A percentile compares a stretch with the other conserved stretches of the same genome.
Conservation (phyloP, 2,797 vertebrate genomes). For the Cuculus canorus region DNA sequence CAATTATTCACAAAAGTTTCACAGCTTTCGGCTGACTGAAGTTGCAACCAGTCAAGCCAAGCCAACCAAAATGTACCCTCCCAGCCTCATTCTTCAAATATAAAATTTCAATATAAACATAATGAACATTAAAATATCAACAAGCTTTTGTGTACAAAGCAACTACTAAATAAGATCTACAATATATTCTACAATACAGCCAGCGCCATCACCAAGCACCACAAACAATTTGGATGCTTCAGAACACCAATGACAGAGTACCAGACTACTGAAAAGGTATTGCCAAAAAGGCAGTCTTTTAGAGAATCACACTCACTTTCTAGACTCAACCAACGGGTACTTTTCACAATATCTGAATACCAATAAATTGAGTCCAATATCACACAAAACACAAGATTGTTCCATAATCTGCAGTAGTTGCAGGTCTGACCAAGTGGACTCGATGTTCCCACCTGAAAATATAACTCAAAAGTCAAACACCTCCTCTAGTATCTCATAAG, state of each 20-base stretch:
- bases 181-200: not conserved
- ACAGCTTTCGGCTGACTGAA: not conserved
- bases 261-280: not conserved
- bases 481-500: not conserved
- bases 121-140: not conserved
- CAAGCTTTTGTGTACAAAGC: not conserved
- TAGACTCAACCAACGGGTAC: not conserved
- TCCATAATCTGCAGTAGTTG: not conserved
- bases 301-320: not conserved
- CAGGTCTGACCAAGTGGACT: not conserved
- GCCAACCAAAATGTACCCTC: not conserved
- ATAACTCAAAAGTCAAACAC: not conserved
- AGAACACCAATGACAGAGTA: not conserved
- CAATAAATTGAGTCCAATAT: not conserved
- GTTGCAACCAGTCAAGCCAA: not conserved
- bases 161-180: not conserved
- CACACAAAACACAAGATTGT: not conserved
- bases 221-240: not conserved
- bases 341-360: not conserved
- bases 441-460: not conserved
- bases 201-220: not conserved
- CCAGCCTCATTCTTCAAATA: not conserved
- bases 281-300: not conserved
- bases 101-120: not conserved
- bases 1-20: not conserved